phyloP scores from a whole-genome alignment of 2,888 invertebrate species.

The Tipula vernalis region DNA sequence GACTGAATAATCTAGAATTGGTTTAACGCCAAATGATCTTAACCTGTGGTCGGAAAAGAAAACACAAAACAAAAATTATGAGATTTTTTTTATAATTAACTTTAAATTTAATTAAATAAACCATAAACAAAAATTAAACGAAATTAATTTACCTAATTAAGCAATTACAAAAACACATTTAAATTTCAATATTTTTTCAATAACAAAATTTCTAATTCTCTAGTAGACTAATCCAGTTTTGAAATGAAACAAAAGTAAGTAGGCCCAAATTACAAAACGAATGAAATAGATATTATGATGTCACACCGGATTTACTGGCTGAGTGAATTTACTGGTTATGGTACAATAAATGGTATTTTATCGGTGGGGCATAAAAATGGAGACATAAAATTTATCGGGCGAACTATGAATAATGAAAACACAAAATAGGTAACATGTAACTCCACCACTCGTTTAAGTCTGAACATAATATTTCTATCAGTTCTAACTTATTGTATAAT shows the following conservation, averaged over 20 bases:
- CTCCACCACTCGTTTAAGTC: too few species aligned
- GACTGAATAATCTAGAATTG: conserved; percentile 96
- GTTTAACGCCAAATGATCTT: conserved; percentile 92
- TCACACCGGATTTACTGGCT: not conserved
- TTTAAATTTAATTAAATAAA: not conserved
- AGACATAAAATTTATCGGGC: too few species aligned
- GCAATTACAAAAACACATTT: not conserved
- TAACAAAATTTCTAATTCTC: not conserved
- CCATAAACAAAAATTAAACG: not conserved
- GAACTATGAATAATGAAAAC: too few species aligned
- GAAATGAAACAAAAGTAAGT: not conserved
- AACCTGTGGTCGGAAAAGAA: conserved; percentile 40
- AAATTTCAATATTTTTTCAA: not conserved
- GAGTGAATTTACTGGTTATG: not conserved
- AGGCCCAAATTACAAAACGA: not conserved
- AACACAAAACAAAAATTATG: conserved; percentile 16
- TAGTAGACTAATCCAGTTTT: not conserved
- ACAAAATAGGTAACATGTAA: too few species aligned
- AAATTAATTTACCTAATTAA: conserved; percentile 9
- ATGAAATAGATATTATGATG: not conserved
- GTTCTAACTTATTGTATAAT: too few species aligned
- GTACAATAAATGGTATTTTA: not conserved
- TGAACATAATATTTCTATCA: too few species aligned
- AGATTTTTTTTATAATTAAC: not conserved
- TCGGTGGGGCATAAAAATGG: too few species aligned